These are phyloP conservation scores for Panagrolaimus sp. DNA, from an alignment of 1,140 invertebrate species.

Conservation along the genomic window DNA sequence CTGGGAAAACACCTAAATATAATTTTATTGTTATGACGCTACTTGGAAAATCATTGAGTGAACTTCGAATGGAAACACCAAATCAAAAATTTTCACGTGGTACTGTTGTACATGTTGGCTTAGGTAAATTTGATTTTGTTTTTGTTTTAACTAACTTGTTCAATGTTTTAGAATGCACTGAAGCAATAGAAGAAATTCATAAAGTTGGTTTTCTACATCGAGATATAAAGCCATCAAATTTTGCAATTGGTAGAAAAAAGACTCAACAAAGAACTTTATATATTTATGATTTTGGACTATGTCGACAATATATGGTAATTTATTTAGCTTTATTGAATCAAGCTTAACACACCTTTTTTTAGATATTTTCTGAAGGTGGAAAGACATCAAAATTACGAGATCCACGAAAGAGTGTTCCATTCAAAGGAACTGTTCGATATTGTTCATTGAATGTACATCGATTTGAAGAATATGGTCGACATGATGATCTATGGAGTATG, in stretches of 20 bases:
- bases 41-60: slow-evolving; percentile 10
- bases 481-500: slow-evolving; percentile 15
- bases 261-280: slow-evolving; percentile 23
- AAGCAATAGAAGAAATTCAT: slow-evolving; percentile 45
- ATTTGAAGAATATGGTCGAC: slow-evolving; percentile 3
- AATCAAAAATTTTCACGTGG: not conserved
- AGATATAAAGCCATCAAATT: slow-evolving; percentile 32
- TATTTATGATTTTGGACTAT: slow-evolving; percentile 28
- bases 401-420: not conserved
- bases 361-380: not conserved
- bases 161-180: slow-evolving; percentile 43
- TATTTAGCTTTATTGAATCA: not conserved
- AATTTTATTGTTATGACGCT: slow-evolving; percentile 10
- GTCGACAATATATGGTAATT: not conserved
- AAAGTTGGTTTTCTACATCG: slow-evolving; percentile 25
- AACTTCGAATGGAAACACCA: not conserved
- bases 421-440: slow-evolving; percentile 9
- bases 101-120: not conserved
- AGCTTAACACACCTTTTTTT: not conserved
- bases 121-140: not conserved
- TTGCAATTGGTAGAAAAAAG: slow-evolving; percentile 25
- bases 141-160: slow-evolving; percentile 21
- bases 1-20: not conserved
- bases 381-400: not conserved
- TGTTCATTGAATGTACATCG: slow-evolving; percentile 11